Base-by-base conservation (phyloP, 2,888 invertebrate genomes). In the Drosophila yooni region DNA sequence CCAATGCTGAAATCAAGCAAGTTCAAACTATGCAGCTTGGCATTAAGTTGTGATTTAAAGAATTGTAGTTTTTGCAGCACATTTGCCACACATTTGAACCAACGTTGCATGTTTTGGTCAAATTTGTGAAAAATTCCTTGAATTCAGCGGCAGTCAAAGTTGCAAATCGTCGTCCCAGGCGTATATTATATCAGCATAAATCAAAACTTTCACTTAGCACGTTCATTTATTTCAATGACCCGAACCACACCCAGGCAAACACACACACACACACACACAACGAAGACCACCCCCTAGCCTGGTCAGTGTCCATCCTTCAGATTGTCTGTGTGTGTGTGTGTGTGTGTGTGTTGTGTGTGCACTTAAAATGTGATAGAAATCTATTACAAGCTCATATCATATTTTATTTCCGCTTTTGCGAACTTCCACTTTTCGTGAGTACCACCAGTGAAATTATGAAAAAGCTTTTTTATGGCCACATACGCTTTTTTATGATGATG, bases 391-490 rank as follows among this genome's bases (percentile, higher is more conserved):
- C 87, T 87, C 89, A 89, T 91, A 91, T 89, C 88, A 88, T 88
- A 89, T 89, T 88, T 85, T 89, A 89, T 88, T 86, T 86, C 70
- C 77, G 81, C 80, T 83, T 81, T 79, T 62, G 65, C 76, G 74
- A 68, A 72, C 73, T 80, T 69, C 61, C 73, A 56, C 54, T 54
- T 69, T 54, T 21, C 59, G 57, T 63, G 68, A 71, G 70, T 75
- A 34, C 65, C 38, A 62, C 40, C 63, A 71, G 79, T 73, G 86
- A 91, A 92, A 92, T 91, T 91, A 91, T 92, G 91, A 92, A 91
- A 91, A 92, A 91, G 91, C 91, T 92, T 91, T 91, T 91, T 91
- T 92, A 91, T 90, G 79, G 81, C 76, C 79, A 71, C 80, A 79
- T 76, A 76, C 86, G 76, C 75, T 89, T 71, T 89, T 25, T 89